Evolutionary conservation across 1,140 invertebrate species (phyloP), one percentile per base, ranked within the genome.

Genomic region (Micrasema minimum): DNA sequence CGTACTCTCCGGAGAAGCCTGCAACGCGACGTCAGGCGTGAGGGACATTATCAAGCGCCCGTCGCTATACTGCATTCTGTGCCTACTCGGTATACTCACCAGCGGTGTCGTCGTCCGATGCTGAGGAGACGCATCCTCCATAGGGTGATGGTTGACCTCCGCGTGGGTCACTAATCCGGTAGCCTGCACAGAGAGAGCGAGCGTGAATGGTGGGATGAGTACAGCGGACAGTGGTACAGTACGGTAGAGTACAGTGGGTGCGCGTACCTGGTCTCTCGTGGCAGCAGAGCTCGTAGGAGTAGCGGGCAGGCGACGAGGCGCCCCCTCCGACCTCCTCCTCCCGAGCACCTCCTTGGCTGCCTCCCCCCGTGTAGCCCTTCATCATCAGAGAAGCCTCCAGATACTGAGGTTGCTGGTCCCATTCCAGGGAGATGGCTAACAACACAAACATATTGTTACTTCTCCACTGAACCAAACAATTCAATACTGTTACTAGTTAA

Each of bases 331-430:
- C 51, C 77, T 70, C 53, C 75, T 76, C 53, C 73, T 74, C 78
- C 66, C 73, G 50, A 80, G 80, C 50, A 57, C 66, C 65, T 72
- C 53, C 51, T 62, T 57, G 62, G 16, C 53, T 77, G 80, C 73
- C 81, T 86, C 86, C 81, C 81, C 79, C 80, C 75, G 83, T 84
- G 86, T 87, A 88, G 55, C 86, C 87, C 85, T 85, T 87, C 87
- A 87, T 87, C 82, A 84, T 84, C 87, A 86, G 86, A 87, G 87
- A 87, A 80, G 86, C 87, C 86, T 88, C 87, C 87, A 87, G 82
- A 82, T 85, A 85, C 79, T 85, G 83, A 83, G 83, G 83, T 78
- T 84, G 83, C 79, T 84, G 81, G 81, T 84, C 83, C 83, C 83
- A 85, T 83, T 85, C 83, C 83, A 85, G 80, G 78, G 83, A 85